A percentile compares a stretch with the other conserved stretches of the same genome.
These are phyloP conservation scores for Typhlomys cinereus DNA, from an alignment of 2,113 vertebrate species.

Conservation along the genomic window DNA sequence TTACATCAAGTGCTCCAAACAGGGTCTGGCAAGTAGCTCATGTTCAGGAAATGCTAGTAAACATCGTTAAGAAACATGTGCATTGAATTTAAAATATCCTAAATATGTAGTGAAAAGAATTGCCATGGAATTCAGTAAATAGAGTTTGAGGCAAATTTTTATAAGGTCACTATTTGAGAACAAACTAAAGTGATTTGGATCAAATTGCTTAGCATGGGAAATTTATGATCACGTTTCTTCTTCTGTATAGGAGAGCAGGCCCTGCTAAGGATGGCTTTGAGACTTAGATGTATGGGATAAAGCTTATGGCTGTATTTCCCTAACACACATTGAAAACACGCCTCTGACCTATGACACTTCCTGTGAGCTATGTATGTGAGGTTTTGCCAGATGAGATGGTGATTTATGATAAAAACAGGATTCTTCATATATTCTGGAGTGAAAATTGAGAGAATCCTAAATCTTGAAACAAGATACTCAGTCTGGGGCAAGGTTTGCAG, in stretches of 20 bases:
- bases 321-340: not conserved
- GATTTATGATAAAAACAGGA: not conserved
- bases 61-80: not conserved
- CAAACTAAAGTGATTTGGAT: not conserved
- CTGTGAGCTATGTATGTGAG: not conserved
- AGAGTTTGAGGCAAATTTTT: not conserved
- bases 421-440: not conserved
- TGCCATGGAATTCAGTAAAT: not conserved
- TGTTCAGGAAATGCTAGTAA: not conserved
- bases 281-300: not conserved
- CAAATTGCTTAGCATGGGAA: not conserved
- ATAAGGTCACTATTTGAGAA: not conserved
- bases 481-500: not conserved
- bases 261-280: not conserved
- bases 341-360: too few species aligned
- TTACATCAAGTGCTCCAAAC: not conserved
- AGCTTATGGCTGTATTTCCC: not conserved
- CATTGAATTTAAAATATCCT: not conserved
- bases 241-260: not conserved
- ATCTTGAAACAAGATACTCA: not conserved
- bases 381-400: not conserved
- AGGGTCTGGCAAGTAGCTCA: too few species aligned
- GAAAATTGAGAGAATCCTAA: not conserved
- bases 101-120: not conserved
- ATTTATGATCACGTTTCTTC: not conserved